Conservation (phyloP, 2,113 vertebrate genomes). For the Arothron firmamentum region DNA sequence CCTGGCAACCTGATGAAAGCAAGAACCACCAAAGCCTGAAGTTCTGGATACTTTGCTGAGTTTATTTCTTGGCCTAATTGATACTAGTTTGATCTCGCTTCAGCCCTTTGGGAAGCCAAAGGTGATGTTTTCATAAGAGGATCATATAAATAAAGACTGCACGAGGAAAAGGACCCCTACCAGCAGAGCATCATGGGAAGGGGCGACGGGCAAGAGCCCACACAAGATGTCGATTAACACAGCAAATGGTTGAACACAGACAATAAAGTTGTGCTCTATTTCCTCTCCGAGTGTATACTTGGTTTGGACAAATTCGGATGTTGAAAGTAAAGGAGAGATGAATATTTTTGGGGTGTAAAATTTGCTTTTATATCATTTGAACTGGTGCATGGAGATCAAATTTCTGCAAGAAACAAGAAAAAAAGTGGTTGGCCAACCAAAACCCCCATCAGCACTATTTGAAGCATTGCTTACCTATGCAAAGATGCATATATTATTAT, state of each 20-base stretch:
- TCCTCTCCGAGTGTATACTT: slow-evolving; percentile 16
- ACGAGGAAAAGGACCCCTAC: slow-evolving; percentile 51
- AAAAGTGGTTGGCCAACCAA: too few relatives aligned
- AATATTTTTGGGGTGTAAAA: too few relatives aligned
- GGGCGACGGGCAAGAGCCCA: slow-evolving; percentile 57
- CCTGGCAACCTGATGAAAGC: slow-evolving; percentile 55
- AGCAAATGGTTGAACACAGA: slow-evolving; percentile 55
- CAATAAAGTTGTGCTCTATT: slow-evolving; percentile 42
- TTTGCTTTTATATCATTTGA: too few relatives aligned
- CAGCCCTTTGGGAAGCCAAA: slow-evolving; percentile 61
- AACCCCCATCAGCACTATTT: too few relatives aligned
- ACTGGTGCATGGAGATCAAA: too few relatives aligned
- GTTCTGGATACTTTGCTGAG: slow-evolving; percentile 41
- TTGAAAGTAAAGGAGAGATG: too few relatives aligned
- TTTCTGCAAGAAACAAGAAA: too few relatives aligned
- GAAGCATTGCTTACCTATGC: too few relatives aligned
- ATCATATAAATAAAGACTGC: slow-evolving; percentile 65
- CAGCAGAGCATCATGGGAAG: slow-evolving; percentile 70
- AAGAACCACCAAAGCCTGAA: slow-evolving; percentile 29
- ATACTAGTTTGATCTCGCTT: slow-evolving; percentile 63
- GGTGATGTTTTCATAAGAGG: slow-evolving; percentile 67
- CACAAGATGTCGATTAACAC: slow-evolving; percentile 65
- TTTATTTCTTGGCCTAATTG: slow-evolving; percentile 53
- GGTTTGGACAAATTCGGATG: background rate
- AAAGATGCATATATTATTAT: too few relatives aligned